A percentile compares a stretch with the other conserved stretches of the same genome.
Conservation (phyloP, 2,888 invertebrate genomes). For the Cacoxenus indagator region DNA sequence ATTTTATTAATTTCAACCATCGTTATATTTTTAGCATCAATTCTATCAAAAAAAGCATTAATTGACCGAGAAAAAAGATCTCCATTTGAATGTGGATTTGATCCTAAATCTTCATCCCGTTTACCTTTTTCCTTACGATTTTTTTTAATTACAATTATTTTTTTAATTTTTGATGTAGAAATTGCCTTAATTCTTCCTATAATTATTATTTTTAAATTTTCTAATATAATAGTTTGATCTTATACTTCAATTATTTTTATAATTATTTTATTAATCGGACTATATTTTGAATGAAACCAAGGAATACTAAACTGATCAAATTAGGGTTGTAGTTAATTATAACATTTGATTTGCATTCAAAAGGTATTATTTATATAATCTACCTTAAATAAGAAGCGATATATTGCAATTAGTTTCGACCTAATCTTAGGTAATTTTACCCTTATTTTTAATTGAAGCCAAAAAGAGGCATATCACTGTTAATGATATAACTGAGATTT, state of each 20-base stretch:
- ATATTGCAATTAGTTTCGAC: conserved; percentile 73
- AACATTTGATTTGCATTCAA: conserved; percentile 61
- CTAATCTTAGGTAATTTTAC: conserved; percentile 68
- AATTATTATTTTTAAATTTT: conserved; percentile 70
- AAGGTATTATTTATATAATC: conserved; percentile 69
- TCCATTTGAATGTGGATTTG: conserved; percentile 78
- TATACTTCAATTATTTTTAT: conserved; percentile 70
- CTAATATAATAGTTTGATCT: conserved; percentile 58
- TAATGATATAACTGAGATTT: conserved; percentile 52
- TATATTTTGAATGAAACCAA: conserved; percentile 75
- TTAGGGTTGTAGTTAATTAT: conserved; percentile 54
- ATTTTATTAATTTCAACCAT: conserved; percentile 71
- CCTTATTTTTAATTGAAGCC: conserved; percentile 72
- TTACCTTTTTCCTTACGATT: conserved; percentile 76
- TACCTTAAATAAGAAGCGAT: conserved; percentile 71
- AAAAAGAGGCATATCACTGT: conserved; percentile 75
- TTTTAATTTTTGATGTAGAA: conserved; percentile 82
- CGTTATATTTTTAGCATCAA: conserved; percentile 72
- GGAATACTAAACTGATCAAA: conserved; percentile 75
- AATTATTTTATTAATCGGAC: conserved; percentile 73
- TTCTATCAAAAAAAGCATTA: conserved; percentile 75
- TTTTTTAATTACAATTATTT: conserved; percentile 78
- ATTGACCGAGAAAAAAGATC: conserved; percentile 76
- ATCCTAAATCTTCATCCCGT: conserved; percentile 72
- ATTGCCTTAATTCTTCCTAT: conserved; percentile 77